These are phyloP conservation scores for Eolophus roseicapilla DNA, from an alignment of 2,113 vertebrate species.

Conservation along the genomic window DNA sequence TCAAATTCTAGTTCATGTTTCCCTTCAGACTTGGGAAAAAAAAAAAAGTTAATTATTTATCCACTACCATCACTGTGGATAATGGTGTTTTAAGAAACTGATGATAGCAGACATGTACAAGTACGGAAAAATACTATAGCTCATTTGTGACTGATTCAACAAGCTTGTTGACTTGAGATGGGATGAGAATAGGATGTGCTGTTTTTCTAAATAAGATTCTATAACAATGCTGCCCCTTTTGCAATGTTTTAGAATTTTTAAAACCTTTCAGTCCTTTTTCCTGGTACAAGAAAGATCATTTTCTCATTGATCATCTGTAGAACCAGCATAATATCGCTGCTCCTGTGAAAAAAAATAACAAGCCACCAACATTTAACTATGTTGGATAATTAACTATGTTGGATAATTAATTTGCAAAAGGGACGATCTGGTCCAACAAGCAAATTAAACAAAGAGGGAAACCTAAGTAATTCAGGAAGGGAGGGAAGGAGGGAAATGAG, in stretches of 20 bases:
- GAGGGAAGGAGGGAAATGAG: background rate
- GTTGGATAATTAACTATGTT: background rate
- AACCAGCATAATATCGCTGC: background rate
- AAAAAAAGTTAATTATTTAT: background rate
- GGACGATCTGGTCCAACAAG: conserved; percentile 35
- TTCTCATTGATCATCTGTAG: background rate
- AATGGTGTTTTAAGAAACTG: background rate
- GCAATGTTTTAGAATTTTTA: background rate
- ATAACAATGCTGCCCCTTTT: background rate
- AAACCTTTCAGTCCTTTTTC: background rate
- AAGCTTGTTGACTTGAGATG: background rate
- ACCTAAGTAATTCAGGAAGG: conserved; percentile 9
- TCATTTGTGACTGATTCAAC: background rate
- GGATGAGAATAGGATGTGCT: background rate
- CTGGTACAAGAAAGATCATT: background rate
- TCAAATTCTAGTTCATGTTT: background rate
- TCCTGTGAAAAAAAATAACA: background rate
- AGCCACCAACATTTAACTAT: background rate
- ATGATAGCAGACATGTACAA: background rate
- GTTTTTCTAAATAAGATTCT: background rate
- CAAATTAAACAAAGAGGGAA: conserved; percentile 44
- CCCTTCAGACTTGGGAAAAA: background rate
- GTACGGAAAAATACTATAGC: background rate
- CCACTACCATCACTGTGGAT: background rate
- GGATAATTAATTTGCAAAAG: conserved; percentile 35